Percentiles rank a stretch among this genome's conserved stretches.
Conservation (phyloP, 2,888 invertebrate genomes). For the Temnothorax rugatulus region DNA sequence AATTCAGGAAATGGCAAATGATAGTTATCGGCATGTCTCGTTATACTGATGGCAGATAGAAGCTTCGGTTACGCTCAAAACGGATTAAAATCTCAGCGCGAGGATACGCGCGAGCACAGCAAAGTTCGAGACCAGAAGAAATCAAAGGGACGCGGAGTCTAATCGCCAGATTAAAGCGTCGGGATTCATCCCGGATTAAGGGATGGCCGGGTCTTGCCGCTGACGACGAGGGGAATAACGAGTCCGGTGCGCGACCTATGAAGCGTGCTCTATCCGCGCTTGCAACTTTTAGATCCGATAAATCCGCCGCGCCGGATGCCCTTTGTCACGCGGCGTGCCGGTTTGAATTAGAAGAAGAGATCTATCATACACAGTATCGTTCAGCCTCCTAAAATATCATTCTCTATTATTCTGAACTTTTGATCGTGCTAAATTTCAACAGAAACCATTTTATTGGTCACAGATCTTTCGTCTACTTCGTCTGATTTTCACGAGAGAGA, state of each 20-base stretch:
- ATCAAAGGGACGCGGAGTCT: conserved; percentile 73
- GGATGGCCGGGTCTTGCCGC: conserved; percentile 72
- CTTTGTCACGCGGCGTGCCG: conserved; percentile 47
- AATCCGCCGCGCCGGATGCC: conserved; percentile 57
- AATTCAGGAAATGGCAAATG: not conserved
- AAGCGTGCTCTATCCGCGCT: conserved; percentile 66
- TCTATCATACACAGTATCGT: not conserved
- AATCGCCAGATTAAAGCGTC: conserved; percentile 75
- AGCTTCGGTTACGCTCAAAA: conserved; percentile 17
- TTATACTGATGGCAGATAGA: conserved; percentile 1
- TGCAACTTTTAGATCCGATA: conserved; percentile 75
- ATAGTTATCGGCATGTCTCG: conserved; percentile 5
- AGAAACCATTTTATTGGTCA: not conserved
- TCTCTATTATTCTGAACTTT: not conserved
- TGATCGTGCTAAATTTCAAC: not conserved
- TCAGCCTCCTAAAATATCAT: not conserved
- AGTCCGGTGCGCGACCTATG: conserved; percentile 63
- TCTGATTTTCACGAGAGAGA: conserved; percentile 15
- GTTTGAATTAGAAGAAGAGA: conserved; percentile 5
- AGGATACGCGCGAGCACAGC: conserved; percentile 41
- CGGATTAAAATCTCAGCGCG: conserved; percentile 62
- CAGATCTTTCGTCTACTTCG: not conserved
- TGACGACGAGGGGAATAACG: conserved; percentile 71
- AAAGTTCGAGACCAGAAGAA: conserved; percentile 61
- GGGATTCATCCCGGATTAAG: conserved; percentile 76